These are phyloP conservation scores for Corythornis cristatus DNA, from an alignment of 2,113 vertebrate species.

Conservation along the genomic window DNA sequence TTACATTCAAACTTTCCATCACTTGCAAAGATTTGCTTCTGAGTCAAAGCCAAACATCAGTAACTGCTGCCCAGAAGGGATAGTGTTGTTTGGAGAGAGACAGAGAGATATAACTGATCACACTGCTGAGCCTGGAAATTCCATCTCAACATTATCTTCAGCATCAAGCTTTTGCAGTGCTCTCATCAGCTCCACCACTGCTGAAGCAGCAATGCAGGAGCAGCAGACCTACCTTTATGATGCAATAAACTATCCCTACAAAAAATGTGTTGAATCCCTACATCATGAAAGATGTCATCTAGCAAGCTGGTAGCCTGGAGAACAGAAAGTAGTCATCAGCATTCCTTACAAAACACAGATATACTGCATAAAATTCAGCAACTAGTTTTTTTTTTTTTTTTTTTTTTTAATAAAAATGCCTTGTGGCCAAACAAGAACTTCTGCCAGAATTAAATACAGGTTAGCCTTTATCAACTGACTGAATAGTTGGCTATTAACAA, in stretches of 20 bases:
- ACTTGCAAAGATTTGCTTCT: constrained; percentile 50
- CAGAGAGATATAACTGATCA: constrained; percentile 15
- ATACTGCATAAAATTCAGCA: neutral
- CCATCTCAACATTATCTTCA: constrained; percentile 46
- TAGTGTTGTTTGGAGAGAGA: constrained; percentile 45
- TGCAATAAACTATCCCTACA: neutral
- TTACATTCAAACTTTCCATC: constrained; percentile 60
- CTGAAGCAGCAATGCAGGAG: constrained; percentile 25
- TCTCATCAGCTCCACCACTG: neutral
- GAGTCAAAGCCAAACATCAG: constrained; percentile 41
- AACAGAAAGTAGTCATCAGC: neutral
- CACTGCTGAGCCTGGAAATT: constrained; percentile 57
- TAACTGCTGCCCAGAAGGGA: constrained; percentile 58
- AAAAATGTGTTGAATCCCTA: neutral
- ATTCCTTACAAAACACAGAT: neutral
- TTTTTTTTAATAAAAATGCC: neutral
- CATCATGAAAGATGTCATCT: neutral
- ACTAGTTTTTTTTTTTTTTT: neutral
- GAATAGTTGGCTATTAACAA: constrained; percentile 16
- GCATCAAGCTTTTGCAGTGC: constrained; percentile 1
- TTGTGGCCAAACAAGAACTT: constrained; percentile 61
- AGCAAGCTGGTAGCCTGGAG: neutral
- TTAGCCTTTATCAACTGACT: constrained; percentile 26
- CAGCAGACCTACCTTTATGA: neutral
- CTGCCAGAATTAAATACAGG: constrained; percentile 55